Evolutionary conservation across 2,888 invertebrate species (phyloP).

Genomic region (Polymixis lichenea): DNA sequence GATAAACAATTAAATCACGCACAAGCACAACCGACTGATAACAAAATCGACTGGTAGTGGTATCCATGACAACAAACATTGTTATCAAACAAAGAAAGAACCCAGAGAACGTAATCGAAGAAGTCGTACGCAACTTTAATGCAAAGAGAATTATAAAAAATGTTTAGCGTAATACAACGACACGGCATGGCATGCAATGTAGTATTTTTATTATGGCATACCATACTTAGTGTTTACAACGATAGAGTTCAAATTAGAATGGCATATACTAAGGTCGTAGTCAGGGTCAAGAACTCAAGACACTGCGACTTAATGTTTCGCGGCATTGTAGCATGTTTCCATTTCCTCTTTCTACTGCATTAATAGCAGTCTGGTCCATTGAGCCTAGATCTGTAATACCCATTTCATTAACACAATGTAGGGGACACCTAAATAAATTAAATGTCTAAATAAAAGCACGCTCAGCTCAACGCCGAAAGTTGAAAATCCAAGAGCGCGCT

Average conservation of each 20-base stretch:
- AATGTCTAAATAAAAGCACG: neutral
- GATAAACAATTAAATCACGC: conserved; percentile 55
- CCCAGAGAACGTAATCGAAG: conserved; percentile 67
- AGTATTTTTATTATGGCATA: neutral
- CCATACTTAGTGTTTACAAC: neutral
- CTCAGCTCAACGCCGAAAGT: neutral
- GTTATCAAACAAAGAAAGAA: conserved; percentile 78
- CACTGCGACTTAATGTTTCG: conserved; percentile 36
- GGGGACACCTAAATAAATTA: neutral
- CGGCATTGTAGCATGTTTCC: conserved; percentile 18
- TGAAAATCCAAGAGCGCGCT: neutral
- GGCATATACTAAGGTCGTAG: neutral
- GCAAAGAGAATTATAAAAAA: conserved; percentile 29
- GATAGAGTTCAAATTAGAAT: conserved; percentile 35
- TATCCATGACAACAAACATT: conserved; percentile 74
- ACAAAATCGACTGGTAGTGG: conserved; percentile 45
- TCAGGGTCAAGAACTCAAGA: conserved; percentile 52
- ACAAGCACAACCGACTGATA: no score
- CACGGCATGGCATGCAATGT: conserved; percentile 19
- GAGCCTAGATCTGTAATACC: neutral
- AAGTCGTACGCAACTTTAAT: conserved; percentile 33
- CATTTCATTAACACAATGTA: neutral
- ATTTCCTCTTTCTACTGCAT: conserved; percentile 19
- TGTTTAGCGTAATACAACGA: neutral
- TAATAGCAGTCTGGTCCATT: conserved; percentile 15